Evolutionary conservation across 2,797 vertebrate genomes (phyloP).

Genomic region (Enoplosus armatus): DNA sequence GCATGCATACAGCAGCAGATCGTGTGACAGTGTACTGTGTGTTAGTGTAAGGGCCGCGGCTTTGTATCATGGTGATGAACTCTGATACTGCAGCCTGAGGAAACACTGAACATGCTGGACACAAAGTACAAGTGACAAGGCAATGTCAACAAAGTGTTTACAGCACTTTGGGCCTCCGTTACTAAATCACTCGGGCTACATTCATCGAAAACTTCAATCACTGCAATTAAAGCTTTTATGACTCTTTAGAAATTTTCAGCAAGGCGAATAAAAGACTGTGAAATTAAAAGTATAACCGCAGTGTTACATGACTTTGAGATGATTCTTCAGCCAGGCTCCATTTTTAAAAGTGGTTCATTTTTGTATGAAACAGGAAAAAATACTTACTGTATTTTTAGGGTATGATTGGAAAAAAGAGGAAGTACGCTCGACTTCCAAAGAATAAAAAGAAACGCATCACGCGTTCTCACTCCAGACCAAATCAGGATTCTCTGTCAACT

Average conservation of each 20-base stretch:
- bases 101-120: conserved; percentile 45
- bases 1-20: conserved; percentile 1
- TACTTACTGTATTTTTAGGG: not conserved
- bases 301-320: not conserved
- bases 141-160: conserved; percentile 58
- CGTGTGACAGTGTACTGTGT: not conserved
- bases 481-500: not conserved
- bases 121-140: conserved; percentile 56
- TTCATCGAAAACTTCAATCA: not conserved
- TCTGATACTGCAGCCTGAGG: conserved; percentile 63
- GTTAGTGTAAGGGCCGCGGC: conserved; percentile 47
- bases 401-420: not conserved
- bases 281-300: not conserved
- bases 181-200: conserved; percentile 1
- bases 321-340: not conserved
- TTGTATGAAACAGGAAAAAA: not conserved
- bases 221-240: not conserved
- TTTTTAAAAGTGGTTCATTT: not conserved
- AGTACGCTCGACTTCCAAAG: not conserved
- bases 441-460: not conserved
- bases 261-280: not conserved
- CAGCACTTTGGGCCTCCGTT: conserved; percentile 33
- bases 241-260: not conserved
- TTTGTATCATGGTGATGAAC: conserved; percentile 51
- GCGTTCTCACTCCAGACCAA: not conserved